Percentiles rank a stretch among this genome's conserved stretches.
Evolutionary conservation across 2,113 vertebrate species (phyloP).

Genomic region (Apaloderma vittatum): DNA sequence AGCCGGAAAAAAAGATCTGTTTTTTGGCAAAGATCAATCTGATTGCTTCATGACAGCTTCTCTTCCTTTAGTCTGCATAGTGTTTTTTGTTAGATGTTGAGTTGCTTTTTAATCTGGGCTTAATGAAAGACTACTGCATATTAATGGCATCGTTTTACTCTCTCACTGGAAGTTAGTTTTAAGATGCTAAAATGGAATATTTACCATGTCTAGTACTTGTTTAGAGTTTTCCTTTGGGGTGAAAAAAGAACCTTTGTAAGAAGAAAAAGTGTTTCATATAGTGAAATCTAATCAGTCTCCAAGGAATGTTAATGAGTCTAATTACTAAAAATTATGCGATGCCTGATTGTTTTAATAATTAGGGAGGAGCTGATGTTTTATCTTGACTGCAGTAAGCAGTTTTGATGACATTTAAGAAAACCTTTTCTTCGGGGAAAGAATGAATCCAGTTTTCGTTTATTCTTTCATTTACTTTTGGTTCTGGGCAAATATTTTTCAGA

Average conservation of each 20-base stretch:
- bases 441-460: conserved; percentile 7
- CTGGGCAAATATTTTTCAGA: conserved; percentile 31
- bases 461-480: conserved; percentile 54
- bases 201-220: neutral
- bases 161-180: neutral
- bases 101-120: neutral
- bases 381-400: conserved; percentile 40
- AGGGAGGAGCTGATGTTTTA: conserved; percentile 61
- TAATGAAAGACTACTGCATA: neutral
- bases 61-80: neutral
- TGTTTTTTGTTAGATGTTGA: neutral
- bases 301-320: conserved; percentile 72
- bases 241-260: neutral
- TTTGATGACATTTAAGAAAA: conserved; percentile 44
- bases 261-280: conserved; percentile 1
- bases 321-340: conserved; percentile 72
- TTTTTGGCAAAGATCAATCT: neutral
- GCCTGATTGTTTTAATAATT: conserved; percentile 76
- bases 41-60: neutral
- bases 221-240: conserved; percentile 30
- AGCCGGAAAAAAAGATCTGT: neutral
- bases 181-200: neutral
- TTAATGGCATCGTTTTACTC: neutral
- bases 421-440: conserved; percentile 11
- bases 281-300: conserved; percentile 61